Evolutionary conservation across 2,888 invertebrate species (phyloP).

Genomic region (Leptopilina syphax): DNA sequence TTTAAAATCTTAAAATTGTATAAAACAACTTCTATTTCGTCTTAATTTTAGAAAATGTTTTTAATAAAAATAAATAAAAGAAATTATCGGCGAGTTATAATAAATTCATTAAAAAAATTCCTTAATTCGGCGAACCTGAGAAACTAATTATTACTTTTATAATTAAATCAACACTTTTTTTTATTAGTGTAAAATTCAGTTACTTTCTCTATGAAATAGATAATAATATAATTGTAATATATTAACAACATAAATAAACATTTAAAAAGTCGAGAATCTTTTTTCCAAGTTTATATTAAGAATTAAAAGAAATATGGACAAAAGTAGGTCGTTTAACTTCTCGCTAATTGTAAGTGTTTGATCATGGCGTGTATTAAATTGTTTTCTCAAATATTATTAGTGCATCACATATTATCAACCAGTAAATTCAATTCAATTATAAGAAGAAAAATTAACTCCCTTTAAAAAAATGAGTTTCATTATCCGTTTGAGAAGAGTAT

Average conservation of each 20-base stretch:
- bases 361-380: constrained; percentile 10
- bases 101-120: neutral
- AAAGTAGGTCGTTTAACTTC: constrained; percentile 8
- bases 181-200: neutral
- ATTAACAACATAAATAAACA: neutral
- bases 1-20: no score
- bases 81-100: neutral
- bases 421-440: constrained; percentile 7
- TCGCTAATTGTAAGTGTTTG: constrained; percentile 20
- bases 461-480: neutral
- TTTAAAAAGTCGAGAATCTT: neutral
- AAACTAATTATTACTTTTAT: neutral
- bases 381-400: constrained; percentile 22
- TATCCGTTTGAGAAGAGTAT: neutral
- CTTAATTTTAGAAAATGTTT: no score
- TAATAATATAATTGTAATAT: constrained; percentile 16
- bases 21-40: no score
- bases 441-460: constrained; percentile 10
- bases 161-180: constrained; percentile 9
- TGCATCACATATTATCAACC: constrained; percentile 16
- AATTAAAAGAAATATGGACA: constrained; percentile 9
- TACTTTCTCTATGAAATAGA: neutral
- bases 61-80: neutral
- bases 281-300: neutral
- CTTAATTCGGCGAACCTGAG: neutral